Conservation (phyloP, 2,113 vertebrate species). For the Saiga tatarica region DNA sequence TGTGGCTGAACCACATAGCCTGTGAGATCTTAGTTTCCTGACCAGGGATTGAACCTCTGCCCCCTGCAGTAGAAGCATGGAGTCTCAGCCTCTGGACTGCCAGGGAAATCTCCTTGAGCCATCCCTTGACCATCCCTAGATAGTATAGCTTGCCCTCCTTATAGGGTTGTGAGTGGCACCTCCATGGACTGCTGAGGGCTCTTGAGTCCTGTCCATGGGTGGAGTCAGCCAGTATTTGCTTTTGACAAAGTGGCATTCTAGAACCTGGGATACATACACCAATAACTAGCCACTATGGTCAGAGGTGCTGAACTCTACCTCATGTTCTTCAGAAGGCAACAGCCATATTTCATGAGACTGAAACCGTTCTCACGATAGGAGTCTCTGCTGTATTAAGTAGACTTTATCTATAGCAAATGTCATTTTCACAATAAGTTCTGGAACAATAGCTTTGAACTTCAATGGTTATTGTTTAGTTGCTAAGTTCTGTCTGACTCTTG, state of each 20-base stretch:
- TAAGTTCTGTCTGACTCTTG: neutral
- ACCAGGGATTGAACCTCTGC: neutral
- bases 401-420: neutral
- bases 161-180: neutral
- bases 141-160: neutral
- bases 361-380: neutral
- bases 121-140: neutral
- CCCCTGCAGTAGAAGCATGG: neutral
- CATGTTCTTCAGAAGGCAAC: neutral
- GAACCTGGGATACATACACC: neutral
- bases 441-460: constrained; percentile 4
- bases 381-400: neutral
- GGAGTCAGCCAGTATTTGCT: neutral
- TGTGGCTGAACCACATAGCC: neutral
- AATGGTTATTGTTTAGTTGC: neutral
- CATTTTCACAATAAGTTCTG: neutral
- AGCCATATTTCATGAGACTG: neutral
- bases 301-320: neutral
- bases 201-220: neutral
- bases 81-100: neutral
- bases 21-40: neutral
- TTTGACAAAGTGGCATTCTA: neutral
- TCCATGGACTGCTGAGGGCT: neutral
- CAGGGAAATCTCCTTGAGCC: neutral
- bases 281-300: neutral